Conservation (phyloP, 2,797 vertebrate genomes). For the Lindbergichthys nudifrons region DNA sequence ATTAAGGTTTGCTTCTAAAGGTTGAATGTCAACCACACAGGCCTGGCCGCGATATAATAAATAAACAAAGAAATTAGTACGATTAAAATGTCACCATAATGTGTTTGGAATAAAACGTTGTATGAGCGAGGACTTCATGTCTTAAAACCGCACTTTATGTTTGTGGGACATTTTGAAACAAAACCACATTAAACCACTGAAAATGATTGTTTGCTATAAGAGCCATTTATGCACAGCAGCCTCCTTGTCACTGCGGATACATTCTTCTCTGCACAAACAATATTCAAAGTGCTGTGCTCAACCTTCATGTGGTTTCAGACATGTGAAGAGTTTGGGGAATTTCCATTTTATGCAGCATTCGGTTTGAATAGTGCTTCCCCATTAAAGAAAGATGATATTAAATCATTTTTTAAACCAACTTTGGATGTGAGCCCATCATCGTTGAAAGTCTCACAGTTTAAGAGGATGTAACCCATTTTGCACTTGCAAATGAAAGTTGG, state of each 20-base stretch:
- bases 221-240: slow-evolving; percentile 7
- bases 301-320: slow-evolving; percentile 25
- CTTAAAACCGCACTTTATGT: slow-evolving; percentile 9
- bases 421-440: neutral
- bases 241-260: neutral
- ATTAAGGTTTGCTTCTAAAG: neutral
- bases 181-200: slow-evolving; percentile 29
- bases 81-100: neutral
- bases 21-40: neutral
- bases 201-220: neutral
- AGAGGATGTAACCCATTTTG: neutral
- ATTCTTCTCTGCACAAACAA: slow-evolving; percentile 14
- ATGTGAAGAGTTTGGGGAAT: neutral
- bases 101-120: slow-evolving; percentile 35
- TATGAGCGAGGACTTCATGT: neutral
- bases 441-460: neutral
- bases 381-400: neutral
- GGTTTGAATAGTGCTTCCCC: neutral
- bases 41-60: neutral
- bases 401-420: neutral
- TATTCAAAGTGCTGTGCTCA: neutral
- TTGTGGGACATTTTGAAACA: neutral
- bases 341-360: neutral
- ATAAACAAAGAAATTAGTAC: neutral
- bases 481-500: too few relatives aligned